Base-by-base conservation (phyloP, 2,888 invertebrate species). In the Mythimna loreyi region DNA sequence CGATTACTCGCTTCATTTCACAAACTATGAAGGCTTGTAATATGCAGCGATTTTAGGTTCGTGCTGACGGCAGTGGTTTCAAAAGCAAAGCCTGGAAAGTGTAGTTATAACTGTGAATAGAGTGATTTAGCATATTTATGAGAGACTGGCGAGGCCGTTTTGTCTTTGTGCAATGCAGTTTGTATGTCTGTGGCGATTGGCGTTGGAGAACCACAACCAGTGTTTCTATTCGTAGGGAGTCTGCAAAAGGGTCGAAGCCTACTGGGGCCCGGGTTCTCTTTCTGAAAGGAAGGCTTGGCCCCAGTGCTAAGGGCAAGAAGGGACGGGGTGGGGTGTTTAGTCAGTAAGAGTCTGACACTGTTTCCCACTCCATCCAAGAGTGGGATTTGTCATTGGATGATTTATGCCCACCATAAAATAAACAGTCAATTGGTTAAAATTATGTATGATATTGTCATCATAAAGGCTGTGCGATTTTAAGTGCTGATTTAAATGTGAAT, bases 81-180 rank as follows among this genome's bases (percentile, higher is more conserved):
- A 11, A n/a, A n/a, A n/a, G 52, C 19, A 45, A 52, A 67, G 21
- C 45, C 11, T 45, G 21, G 25, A 11, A 52, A 56, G 56, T 45
- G 21, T 74, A 50, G 45, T 50, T 36, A 47, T 59, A 21, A 21
- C 49, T 45, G 28, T 13, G 53, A 62, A 59, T 66, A 19, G 23
- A 47, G 23, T 58, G 33, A 66, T 36, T 72, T 50, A 47, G 45
- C 58, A 66, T 61, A 53, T 50, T 59, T 50, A 50, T 45, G 49
- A 55, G 62, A 43, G 28, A 45, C n/a, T 53, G 21, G 25, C 45
- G 7, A 25, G 23, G 43, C 1, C 11, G 25, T 47, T 73, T 53
- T 73, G 58, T 65, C 58, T 45, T 52, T 55, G 33, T 57, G 25
- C 13, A 11, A 11, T 1, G 9, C 8, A 21, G 8, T 59, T 50